Conservation (phyloP, 2,888 invertebrate genomes). For the Spisula solida region DNA sequence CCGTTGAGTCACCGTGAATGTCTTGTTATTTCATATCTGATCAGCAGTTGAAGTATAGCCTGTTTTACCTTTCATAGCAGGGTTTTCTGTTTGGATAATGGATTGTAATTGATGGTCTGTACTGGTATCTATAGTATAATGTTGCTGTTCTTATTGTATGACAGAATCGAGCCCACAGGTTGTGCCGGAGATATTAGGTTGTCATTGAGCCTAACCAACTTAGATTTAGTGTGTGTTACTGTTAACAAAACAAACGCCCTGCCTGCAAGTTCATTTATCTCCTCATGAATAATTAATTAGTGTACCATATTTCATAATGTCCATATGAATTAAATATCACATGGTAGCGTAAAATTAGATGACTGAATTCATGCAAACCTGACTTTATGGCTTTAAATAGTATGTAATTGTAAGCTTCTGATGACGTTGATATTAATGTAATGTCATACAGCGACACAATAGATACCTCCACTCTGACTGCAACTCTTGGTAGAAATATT, state of each 20-base stretch:
- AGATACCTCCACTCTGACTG: not conserved
- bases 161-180: not conserved
- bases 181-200: not conserved
- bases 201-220: not conserved
- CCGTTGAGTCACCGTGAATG: not conserved
- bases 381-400: not conserved
- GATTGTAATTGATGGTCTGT: not conserved
- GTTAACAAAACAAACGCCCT: constrained; percentile 13
- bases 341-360: constrained; percentile 4
- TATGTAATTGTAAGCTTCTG: not conserved
- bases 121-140: not conserved
- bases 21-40: not conserved
- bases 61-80: not conserved
- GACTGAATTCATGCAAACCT: not conserved
- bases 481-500: not conserved
- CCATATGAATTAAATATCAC: not conserved
- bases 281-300: constrained; percentile 43
- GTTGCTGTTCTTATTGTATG: not conserved
- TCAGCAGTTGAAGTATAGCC: not conserved
- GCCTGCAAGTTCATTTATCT: constrained; percentile 13
- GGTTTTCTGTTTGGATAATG: not conserved
- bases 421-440: not conserved
- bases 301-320: not conserved
- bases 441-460: not conserved
- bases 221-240: not conserved